These are phyloP conservation scores for Andrena bucephala DNA, from an alignment of 2,888 invertebrate genomes.

Conservation along the genomic window DNA sequence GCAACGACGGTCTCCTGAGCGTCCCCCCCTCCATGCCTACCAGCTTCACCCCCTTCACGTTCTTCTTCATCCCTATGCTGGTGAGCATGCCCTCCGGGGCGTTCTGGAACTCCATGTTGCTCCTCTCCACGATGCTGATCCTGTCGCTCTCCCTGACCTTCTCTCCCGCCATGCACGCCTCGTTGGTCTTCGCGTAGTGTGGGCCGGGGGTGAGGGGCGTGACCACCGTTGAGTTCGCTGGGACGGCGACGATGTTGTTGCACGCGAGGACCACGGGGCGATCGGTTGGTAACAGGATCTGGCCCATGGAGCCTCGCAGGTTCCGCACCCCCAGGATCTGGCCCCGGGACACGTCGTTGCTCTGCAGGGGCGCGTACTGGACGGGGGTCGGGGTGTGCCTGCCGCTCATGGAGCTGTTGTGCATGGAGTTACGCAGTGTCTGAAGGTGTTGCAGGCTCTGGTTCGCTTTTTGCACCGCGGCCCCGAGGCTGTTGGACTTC, in stretches of 20 bases:
- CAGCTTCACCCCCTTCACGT: slow-evolving; percentile 82
- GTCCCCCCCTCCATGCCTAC: slow-evolving; percentile 84
- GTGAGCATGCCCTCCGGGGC: slow-evolving; percentile 61
- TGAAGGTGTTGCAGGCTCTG: slow-evolving; percentile 79
- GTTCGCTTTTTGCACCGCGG: slow-evolving; percentile 74
- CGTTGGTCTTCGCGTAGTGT: slow-evolving; percentile 56
- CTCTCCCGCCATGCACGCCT: slow-evolving; percentile 46
- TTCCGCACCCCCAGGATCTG: slow-evolving; percentile 82
- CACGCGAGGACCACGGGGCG: slow-evolving; percentile 13
- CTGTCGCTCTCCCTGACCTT: slow-evolving; percentile 61
- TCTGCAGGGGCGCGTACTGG: slow-evolving; percentile 62
- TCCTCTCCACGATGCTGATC: slow-evolving; percentile 73
- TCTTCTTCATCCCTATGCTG: slow-evolving; percentile 77
- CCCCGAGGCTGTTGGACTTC: slow-evolving; percentile 43
- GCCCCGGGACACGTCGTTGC: slow-evolving; percentile 65
- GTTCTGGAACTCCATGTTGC: slow-evolving; percentile 78
- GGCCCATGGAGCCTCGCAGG: slow-evolving; percentile 71
- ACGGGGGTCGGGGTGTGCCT: slow-evolving; percentile 58
- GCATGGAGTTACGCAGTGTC: slow-evolving; percentile 75
- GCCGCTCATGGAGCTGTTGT: slow-evolving; percentile 60
- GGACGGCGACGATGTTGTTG: slow-evolving; percentile 15
- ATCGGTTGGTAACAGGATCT: slow-evolving; percentile 62
- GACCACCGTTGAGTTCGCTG: slow-evolving; percentile 23
- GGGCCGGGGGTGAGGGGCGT: slow-evolving; percentile 50
- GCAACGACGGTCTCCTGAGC: slow-evolving; percentile 81